These are phyloP conservation scores for Tachina fera DNA, from an alignment of 2,888 invertebrate genomes.

Conservation along the genomic window DNA sequence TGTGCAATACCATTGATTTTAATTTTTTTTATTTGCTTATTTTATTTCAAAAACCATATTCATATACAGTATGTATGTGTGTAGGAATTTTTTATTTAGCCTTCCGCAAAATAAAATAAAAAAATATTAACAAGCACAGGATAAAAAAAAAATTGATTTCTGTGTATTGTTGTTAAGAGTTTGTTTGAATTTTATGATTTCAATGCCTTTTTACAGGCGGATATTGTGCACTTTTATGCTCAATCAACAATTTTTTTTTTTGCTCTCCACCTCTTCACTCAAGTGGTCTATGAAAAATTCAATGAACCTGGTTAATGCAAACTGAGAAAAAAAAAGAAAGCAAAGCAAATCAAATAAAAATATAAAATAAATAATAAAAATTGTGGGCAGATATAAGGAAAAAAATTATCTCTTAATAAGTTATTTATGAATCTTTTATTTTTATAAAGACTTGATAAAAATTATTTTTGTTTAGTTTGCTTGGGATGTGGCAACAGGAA, in stretches of 20 bases:
- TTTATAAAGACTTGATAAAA: neutral
- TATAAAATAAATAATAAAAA: conserved; percentile 8
- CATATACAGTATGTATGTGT: conserved; percentile 9
- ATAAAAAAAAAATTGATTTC: conserved; percentile 13
- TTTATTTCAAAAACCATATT: conserved; percentile 48
- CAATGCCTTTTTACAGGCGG: conserved; percentile 72
- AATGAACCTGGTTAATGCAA: conserved; percentile 69
- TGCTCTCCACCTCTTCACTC: conserved; percentile 58
- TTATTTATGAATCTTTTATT: conserved; percentile 35
- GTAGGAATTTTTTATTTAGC: conserved; percentile 33
- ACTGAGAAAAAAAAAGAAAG: conserved; percentile 22
- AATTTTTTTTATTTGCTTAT: conserved; percentile 34
- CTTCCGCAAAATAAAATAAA: conserved; percentile 32
- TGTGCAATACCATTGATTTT: conserved; percentile 43
- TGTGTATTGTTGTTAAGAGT: conserved; percentile 63
- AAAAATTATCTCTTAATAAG: conserved; percentile 43
- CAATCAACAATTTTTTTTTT: conserved; percentile 70
- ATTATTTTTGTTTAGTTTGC: conserved; percentile 12
- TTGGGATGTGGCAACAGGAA: neutral
- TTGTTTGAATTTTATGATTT: conserved; percentile 69
- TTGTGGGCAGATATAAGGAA: neutral
- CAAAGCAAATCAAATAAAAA: conserved; percentile 17
- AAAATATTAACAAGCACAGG: conserved; percentile 4
- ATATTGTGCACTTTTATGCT: conserved; percentile 74
- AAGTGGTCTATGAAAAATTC: conserved; percentile 72